Evolutionary conservation across 1,140 invertebrate genomes (phyloP).

Genomic region (Caenorhabditis elegans): WBcel235 BX284602.5:10616501-10617000

Average conservation of each 20-base stretch:
- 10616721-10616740: not conserved
- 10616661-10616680: no score
- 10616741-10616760: not conserved
- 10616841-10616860: not conserved
- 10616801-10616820: not conserved
- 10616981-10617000: slow-evolving; percentile 14
- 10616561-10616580: no score
- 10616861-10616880: not conserved
- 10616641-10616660: no score
- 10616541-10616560: no score
- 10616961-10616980: not conserved
- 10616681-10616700: not conserved
- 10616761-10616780: not conserved
- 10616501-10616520: no score
- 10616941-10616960: not conserved
- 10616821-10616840: slow-evolving; percentile 6
- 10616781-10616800: not conserved
- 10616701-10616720: not conserved
- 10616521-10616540: no score
- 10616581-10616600: no score
- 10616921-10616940: not conserved
- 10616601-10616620: no score
- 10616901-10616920: slow-evolving; percentile 9
- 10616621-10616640: no score
- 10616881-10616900: not conserved